Evolutionary conservation across 2,888 invertebrate species (phyloP).

Genomic region (Catocala sponsa): DNA sequence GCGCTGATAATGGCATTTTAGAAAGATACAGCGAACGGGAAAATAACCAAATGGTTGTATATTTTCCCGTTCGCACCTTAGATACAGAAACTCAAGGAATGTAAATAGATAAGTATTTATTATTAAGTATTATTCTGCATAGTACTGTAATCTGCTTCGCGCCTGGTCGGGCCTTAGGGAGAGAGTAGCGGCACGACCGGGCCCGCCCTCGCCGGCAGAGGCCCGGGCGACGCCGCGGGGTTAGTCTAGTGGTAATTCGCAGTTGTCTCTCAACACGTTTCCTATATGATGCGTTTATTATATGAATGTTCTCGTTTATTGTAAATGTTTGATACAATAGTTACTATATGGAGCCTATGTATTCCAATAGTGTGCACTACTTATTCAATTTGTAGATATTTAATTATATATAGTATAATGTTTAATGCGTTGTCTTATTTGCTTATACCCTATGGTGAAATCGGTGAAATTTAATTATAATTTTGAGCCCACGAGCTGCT

Average conservation of each 20-base stretch:
- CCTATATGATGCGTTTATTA: slow-evolving; percentile 87
- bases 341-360: slow-evolving; percentile 70
- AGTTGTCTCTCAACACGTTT: slow-evolving; percentile 82
- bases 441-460: slow-evolving; percentile 78
- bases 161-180: slow-evolving; percentile 61
- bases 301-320: slow-evolving; percentile 86
- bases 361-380: slow-evolving; percentile 83
- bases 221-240: slow-evolving; percentile 40
- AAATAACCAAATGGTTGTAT: slow-evolving; percentile 25
- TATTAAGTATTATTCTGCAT: slow-evolving; percentile 79
- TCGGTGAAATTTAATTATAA: slow-evolving; percentile 79
- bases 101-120: slow-evolving; percentile 84
- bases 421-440: slow-evolving; percentile 85
- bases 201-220: background rate
- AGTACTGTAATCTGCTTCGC: slow-evolving; percentile 83
- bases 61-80: slow-evolving; percentile 47
- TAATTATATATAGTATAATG: slow-evolving; percentile 88
- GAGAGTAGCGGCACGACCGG: slow-evolving; percentile 33
- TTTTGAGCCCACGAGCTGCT: slow-evolving; percentile 75
- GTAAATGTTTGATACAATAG: slow-evolving; percentile 84
- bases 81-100: slow-evolving; percentile 54
- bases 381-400: slow-evolving; percentile 87
- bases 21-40: slow-evolving; percentile 1
- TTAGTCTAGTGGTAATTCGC: slow-evolving; percentile 66
- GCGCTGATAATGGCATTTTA: slow-evolving; percentile 19